Base-by-base conservation (phyloP, 2,888 invertebrate species). In the Tribolium freemani region DNA sequence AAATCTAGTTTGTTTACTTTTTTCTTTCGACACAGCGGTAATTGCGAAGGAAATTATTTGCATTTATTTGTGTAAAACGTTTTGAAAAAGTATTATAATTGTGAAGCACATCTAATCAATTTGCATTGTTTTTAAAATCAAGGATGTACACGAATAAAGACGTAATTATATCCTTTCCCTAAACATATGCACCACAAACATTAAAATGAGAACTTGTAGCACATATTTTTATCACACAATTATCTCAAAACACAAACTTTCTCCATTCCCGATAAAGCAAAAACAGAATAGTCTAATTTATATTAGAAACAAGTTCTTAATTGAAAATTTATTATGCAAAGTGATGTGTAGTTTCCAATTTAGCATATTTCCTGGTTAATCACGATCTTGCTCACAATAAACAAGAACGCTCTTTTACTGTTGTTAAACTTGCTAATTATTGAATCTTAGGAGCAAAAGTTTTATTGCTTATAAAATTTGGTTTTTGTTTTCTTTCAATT, bases 11-110 rank as follows among this genome's bases (percentile, higher is more conserved):
- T 26, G 26, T 54, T 70, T 69, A 54, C 61, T 61, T 61, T 69
- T 53, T 61, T 30, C 45, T 69, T 69, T 30, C 60, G 26, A 10
- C 50, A 69, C 11, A 63, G 13, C 57, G 57, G 57, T 8, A 57
- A 44, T 57, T 57, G 57, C 44, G 44, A 13, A 10, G 44, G 44
- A 57, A 57, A 53, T 10, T 26, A 26, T 26, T 26, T 38, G 38
- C 38, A 6, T 38, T 38, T 38, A 38, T 57, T 57, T 57, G 13
- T 57, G 57, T 38, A 57, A 54, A 26, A 16, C 16, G 16, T 2
- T 16, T 16, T 16, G 16, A 16, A 26, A 26, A 26, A 3, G 26
- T 3, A 26, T 26, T 26, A 26, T 5, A 26, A 26, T 26, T 26
- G 8, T 38, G 20, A 51, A 51, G 54, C 54, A 20, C 16, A 45